These are phyloP conservation scores for Portunus trituberculatus DNA, from an alignment of 1,140 invertebrate species.

Conservation along the genomic window DNA sequence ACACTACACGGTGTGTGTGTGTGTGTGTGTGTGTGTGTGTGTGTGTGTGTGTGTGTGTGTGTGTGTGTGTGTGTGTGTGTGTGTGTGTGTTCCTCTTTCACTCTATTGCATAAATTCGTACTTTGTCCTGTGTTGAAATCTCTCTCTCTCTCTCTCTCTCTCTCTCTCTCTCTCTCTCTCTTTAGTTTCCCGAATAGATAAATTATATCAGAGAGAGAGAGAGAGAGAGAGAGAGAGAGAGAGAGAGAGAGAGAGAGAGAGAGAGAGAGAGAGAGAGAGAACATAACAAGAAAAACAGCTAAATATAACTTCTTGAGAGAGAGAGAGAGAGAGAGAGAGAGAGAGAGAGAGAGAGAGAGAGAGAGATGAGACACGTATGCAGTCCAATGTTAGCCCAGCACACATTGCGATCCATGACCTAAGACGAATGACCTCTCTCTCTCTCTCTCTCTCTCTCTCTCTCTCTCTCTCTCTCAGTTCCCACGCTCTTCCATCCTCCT, in stretches of 20 bases:
- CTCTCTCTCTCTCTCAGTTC: too few relatives aligned
- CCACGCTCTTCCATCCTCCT: too few relatives aligned
- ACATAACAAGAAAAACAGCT: too few relatives aligned
- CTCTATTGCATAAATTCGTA: too few relatives aligned
- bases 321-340: slow-evolving; percentile 43
- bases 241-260: slow-evolving; percentile 42
- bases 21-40: too few relatives aligned
- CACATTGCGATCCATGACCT: too few relatives aligned
- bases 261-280: background rate
- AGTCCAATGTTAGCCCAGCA: background rate
- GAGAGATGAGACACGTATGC: background rate
- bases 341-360: background rate
- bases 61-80: too few relatives aligned
- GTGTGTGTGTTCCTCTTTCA: background rate
- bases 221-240: slow-evolving; percentile 46
- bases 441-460: too few relatives aligned
- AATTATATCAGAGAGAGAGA: background rate
- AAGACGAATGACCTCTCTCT: background rate
- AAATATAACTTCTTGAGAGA: background rate
- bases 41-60: too few relatives aligned
- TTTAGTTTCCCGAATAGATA: too few relatives aligned
- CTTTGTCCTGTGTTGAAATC: background rate
- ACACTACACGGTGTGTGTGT: too few relatives aligned
- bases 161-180: too few relatives aligned
- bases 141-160: background rate